These are phyloP conservation scores for Notarius quadriscutis DNA, from an alignment of 2,113 vertebrate genomes.

Conservation along the genomic window DNA sequence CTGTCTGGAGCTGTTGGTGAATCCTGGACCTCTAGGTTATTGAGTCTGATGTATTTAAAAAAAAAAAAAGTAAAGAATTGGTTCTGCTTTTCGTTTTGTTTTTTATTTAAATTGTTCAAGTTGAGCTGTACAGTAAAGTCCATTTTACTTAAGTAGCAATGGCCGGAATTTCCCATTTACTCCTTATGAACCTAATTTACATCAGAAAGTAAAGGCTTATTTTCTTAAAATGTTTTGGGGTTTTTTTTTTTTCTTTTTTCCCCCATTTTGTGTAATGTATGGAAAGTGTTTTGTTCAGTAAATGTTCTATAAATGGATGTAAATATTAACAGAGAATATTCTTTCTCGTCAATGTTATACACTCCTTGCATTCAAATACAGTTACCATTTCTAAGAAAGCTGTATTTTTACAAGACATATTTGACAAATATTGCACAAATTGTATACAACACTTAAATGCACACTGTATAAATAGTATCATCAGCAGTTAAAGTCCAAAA, in stretches of 20 bases:
- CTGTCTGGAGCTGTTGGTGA: not conserved
- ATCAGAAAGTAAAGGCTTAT: not conserved
- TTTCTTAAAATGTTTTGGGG: too few species aligned
- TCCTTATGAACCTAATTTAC: not conserved
- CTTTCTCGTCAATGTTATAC: not conserved
- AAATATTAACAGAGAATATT: not conserved
- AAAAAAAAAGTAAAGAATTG: not conserved
- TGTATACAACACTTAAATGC: not conserved
- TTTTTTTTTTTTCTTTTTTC: too few species aligned
- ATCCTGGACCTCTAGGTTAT: not conserved
- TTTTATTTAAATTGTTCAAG: not conserved
- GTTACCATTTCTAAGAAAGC: not conserved
- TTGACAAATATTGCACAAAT: not conserved
- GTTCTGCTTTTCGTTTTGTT: not conserved
- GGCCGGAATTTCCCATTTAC: not conserved
- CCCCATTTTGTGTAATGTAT: too few species aligned
- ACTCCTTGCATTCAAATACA: not conserved
- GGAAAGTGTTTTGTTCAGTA: too few species aligned
- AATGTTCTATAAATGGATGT: not conserved
- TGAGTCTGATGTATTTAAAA: not conserved
- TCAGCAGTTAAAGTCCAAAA: not conserved
- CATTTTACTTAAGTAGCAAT: not conserved
- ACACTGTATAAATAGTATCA: not conserved
- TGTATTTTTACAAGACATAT: not conserved
- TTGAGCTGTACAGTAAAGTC: not conserved